These are phyloP conservation scores for Loriculus beryllinus DNA, from an alignment of 2,797 vertebrate species.

Conservation along the genomic window DNA sequence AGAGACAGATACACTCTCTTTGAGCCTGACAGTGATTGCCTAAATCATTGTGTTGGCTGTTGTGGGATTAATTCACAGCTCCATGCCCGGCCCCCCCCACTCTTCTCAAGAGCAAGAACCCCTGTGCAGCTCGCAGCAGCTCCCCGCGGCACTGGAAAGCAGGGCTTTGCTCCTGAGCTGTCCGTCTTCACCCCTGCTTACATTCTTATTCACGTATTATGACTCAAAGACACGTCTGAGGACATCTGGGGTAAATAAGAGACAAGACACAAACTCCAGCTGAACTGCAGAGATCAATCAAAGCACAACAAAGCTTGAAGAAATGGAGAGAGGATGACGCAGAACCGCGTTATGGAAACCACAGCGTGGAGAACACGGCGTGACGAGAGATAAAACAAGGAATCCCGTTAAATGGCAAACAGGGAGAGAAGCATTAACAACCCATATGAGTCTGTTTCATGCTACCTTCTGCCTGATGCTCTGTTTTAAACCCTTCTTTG, in stretches of 20 bases:
- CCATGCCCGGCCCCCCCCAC: neutral
- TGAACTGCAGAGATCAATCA: neutral
- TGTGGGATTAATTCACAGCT: neutral
- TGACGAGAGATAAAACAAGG: constrained; percentile 2
- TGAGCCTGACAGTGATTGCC: neutral
- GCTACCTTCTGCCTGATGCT: neutral
- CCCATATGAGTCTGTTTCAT: neutral
- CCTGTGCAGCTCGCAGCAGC: neutral
- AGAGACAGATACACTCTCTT: neutral
- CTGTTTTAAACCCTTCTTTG: neutral
- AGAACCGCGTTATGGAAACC: neutral
- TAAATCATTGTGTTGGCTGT: accelerated
- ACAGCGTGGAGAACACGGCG: neutral
- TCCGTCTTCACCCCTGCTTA: neutral
- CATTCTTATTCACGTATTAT: neutral
- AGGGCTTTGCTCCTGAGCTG: neutral
- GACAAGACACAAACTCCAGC: neutral
- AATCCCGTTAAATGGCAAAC: neutral
- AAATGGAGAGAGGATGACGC: neutral
- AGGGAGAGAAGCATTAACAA: neutral
- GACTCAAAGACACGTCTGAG: neutral
- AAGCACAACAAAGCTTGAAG: neutral
- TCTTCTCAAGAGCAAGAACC: neutral
- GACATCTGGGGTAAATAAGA: neutral
- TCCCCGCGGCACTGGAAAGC: neutral